Percentiles rank a stretch among this genome's conserved stretches.
These are phyloP conservation scores for Eira barbara DNA, from an alignment of 2,113 vertebrate genomes.

Conservation along the genomic window DNA sequence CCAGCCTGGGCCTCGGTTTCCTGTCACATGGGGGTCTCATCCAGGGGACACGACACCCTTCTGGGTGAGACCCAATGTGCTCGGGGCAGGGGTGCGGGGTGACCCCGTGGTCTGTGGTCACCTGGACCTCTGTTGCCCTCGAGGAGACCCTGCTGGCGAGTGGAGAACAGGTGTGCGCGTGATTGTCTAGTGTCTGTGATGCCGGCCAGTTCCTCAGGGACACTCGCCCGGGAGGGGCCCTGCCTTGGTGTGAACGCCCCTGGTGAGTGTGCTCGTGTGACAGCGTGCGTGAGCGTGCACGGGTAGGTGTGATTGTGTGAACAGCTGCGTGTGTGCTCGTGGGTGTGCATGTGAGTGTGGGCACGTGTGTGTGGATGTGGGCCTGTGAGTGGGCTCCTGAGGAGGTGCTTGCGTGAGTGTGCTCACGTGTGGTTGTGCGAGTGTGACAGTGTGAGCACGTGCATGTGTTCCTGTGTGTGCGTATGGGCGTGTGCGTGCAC, in stretches of 20 bases:
- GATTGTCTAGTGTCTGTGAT: background rate
- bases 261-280: background rate
- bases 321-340: no score
- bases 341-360: background rate
- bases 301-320: background rate
- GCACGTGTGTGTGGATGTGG: background rate
- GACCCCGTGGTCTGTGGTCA: background rate
- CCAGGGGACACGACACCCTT: background rate
- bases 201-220: background rate
- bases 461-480: background rate
- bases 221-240: no score
- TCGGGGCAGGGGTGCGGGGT: background rate
- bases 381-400: background rate
- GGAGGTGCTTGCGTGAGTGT: background rate
- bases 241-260: background rate
- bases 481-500: background rate
- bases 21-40: background rate
- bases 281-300: background rate
- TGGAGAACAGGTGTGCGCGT: no score
- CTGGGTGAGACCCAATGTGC: background rate
- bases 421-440: no score
- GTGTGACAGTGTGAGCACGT: no score
- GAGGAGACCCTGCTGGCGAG: background rate
- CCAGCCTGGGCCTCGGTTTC: background rate
- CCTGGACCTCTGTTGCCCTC: conserved; percentile 58